phyloP scores from a whole-genome alignment of 2,113 vertebrate genomes.

The western clawed frog (Xenopus tropicalis) region DNA sequence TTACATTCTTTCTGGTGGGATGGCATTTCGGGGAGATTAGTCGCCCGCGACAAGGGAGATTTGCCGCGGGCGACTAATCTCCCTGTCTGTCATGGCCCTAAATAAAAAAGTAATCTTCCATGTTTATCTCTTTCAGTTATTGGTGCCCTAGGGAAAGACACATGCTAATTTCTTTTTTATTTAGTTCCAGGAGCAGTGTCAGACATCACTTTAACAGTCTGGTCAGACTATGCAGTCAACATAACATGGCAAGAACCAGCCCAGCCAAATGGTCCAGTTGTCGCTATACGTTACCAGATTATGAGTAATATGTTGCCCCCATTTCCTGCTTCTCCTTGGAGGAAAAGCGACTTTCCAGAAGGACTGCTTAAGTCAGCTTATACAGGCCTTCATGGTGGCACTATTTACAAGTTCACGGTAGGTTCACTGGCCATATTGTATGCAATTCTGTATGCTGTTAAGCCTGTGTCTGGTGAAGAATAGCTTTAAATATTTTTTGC shows the following conservation, averaged over 20 bases:
- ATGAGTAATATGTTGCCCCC: constrained; percentile 48
- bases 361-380: constrained; percentile 51
- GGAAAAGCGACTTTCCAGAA: constrained; percentile 58
- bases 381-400: constrained; percentile 50
- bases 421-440: not conserved
- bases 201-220: constrained; percentile 47
- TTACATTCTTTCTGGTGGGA: no score
- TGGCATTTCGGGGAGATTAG: no score
- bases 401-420: constrained; percentile 59
- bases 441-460: no score
- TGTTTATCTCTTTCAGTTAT: no score
- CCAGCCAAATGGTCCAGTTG: constrained; percentile 60
- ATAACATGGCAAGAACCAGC: constrained; percentile 60
- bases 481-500: no score
- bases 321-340: constrained; percentile 50
- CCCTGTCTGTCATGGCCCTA: no score
- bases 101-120: no score
- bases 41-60: no score
- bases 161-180: constrained; percentile 6
- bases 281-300: constrained; percentile 62
- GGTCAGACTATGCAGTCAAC: constrained; percentile 56
- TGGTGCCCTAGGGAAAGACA: no score
- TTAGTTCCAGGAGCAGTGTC: constrained; percentile 61
- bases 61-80: no score
- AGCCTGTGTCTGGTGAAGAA: not conserved